Evolutionary conservation across 2,113 vertebrate species (phyloP).

Genomic region (Pteropus alecto): DNA sequence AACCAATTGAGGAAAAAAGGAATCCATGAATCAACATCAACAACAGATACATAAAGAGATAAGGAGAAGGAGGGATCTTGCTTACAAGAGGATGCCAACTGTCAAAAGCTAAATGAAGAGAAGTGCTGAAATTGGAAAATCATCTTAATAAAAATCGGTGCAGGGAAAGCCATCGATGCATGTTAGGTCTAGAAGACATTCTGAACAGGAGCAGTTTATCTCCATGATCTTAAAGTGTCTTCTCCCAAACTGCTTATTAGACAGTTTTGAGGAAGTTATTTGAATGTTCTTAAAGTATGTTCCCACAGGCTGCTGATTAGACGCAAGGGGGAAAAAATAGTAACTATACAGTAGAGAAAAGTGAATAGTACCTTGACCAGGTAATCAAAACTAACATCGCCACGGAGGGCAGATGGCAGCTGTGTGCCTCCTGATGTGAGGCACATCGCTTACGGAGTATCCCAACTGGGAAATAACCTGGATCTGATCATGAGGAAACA

Average conservation of each 20-base stretch:
- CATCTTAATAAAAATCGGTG: background rate
- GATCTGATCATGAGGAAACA: background rate
- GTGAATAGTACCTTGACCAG: background rate
- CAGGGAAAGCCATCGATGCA: background rate
- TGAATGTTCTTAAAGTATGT: background rate
- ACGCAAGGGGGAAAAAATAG: background rate
- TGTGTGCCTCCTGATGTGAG: background rate
- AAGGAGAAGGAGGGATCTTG: background rate
- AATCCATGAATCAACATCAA: background rate
- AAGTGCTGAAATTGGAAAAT: background rate
- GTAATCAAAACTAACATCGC: conserved; percentile 1
- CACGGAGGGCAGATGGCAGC: background rate
- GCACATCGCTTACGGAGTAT: background rate
- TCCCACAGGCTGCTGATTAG: background rate
- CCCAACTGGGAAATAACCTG: background rate
- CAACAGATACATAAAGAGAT: background rate
- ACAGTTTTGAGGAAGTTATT: background rate
- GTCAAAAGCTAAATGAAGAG: background rate
- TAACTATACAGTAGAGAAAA: background rate
- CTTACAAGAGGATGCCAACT: background rate
- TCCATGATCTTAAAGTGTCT: background rate
- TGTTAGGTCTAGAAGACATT: background rate
- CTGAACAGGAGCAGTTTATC: background rate
- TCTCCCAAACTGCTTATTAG: background rate
- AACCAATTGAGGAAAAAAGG: background rate